A percentile compares a stretch with the other conserved stretches of the same genome.
These are phyloP conservation scores for Podarcis raffonei DNA, from an alignment of 2,113 vertebrate species.

Conservation along the genomic window DNA sequence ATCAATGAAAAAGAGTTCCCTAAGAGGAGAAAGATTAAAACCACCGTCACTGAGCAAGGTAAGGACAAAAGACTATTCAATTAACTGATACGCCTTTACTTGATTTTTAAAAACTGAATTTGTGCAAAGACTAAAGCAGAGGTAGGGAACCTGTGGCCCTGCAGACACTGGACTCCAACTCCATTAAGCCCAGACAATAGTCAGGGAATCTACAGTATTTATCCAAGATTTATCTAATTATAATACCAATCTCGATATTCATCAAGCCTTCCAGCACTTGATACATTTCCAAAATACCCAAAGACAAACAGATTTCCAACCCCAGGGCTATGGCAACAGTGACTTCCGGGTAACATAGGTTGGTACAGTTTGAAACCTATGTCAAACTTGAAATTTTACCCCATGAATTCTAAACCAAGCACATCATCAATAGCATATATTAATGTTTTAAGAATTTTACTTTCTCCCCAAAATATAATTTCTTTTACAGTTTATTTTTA, in stretches of 20 bases:
- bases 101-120: background rate
- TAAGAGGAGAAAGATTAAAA: background rate
- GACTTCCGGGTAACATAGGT: background rate
- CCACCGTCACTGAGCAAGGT: background rate
- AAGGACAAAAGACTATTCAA: background rate
- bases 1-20: background rate
- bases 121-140: background rate
- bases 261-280: background rate
- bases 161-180: background rate
- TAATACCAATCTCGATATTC: too few relatives aligned
- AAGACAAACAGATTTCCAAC: background rate
- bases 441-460: background rate
- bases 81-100: background rate
- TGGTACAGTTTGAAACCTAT: background rate
- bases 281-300: background rate
- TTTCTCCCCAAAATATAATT: background rate
- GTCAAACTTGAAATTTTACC: background rate
- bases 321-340: background rate
- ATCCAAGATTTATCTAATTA: background rate
- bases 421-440: background rate
- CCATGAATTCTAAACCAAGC: background rate
- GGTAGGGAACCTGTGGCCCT: background rate
- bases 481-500: background rate
- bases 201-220: background rate
- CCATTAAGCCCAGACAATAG: background rate